A percentile compares a stretch with the other conserved stretches of the same genome.
Conservation (phyloP, 2,797 vertebrate genomes). For the Sebastes taczanowskii region DNA sequence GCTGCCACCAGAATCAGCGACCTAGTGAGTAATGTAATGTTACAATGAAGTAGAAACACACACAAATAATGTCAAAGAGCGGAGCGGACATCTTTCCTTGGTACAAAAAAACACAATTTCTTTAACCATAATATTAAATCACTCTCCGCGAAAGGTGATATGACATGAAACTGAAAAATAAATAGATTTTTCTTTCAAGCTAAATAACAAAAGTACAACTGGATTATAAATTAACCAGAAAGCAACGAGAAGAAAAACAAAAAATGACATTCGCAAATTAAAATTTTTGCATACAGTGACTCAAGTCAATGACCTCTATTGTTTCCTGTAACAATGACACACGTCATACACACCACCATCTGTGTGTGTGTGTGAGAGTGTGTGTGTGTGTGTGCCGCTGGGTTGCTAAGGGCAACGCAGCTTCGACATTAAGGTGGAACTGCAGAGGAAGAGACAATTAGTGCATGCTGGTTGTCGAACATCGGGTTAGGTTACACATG, state of each 20-base stretch:
- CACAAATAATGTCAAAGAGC: conserved; percentile 63
- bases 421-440: conserved; percentile 35
- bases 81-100: conserved; percentile 51
- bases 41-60: conserved; percentile 67
- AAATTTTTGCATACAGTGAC: conserved; percentile 82
- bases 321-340: conserved; percentile 71
- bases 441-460: conserved; percentile 70
- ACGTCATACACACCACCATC: conserved; percentile 24
- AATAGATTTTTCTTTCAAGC: conserved; percentile 79
- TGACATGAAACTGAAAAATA: conserved; percentile 81
- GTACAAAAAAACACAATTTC: conserved; percentile 61
- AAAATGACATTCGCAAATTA: conserved; percentile 77
- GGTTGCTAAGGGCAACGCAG: conserved; percentile 45
- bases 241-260: conserved; percentile 45
- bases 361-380: not conserved
- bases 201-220: conserved; percentile 78
- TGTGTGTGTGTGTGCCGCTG: conserved; percentile 23
- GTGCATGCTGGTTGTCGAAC: conserved; percentile 73
- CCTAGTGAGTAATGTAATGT: conserved; percentile 66
- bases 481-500: conserved; percentile 40
- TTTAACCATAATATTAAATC: conserved; percentile 77
- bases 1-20: conserved; percentile 71
- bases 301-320: conserved; percentile 69
- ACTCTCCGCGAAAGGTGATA: conserved; percentile 66
- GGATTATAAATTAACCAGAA: conserved; percentile 86